These are phyloP conservation scores for Epistrophella euchroma DNA, from an alignment of 2,888 invertebrate species.

Conservation along the genomic window DNA sequence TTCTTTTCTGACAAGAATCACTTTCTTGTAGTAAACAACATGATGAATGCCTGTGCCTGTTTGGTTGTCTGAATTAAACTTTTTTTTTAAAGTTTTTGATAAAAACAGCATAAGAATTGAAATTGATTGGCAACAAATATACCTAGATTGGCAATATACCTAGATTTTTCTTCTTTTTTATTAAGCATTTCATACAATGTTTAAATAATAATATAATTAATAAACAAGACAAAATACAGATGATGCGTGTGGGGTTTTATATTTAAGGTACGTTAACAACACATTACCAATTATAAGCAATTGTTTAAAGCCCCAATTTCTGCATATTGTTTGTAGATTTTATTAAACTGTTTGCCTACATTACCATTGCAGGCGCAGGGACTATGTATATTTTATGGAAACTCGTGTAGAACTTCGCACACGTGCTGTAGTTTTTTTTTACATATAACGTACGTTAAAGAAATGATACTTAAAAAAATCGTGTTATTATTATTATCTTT, in stretches of 20 bases:
- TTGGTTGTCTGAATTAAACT: not conserved
- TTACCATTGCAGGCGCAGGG: conserved; percentile 25
- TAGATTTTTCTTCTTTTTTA: not conserved
- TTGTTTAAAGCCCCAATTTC: conserved; percentile 46
- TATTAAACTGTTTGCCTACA: conserved; percentile 4
- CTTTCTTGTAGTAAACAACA: conserved; percentile 5
- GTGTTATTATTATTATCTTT: not conserved
- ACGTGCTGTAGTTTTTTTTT: conserved; percentile 4
- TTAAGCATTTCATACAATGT: not conserved
- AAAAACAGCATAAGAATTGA: conserved; percentile 19
- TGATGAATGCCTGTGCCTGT: not conserved
- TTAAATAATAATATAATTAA: conserved; percentile 18
- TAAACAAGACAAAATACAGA: not conserved
- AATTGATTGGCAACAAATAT: conserved; percentile 11
- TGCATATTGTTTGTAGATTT: conserved; percentile 38
- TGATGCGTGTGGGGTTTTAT: not conserved
- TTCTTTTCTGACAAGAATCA: not conserved
- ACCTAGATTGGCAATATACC: not conserved
- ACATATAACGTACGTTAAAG: not conserved
- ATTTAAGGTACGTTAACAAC: conserved; percentile 3
- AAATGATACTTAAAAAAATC: conserved; percentile 5
- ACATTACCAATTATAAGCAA: conserved; percentile 1
- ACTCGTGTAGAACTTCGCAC: not conserved
- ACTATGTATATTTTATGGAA: not conserved
- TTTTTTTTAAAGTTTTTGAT: not conserved